Conservation (phyloP, 2,113 vertebrate genomes). For the Meles meles region DNA sequence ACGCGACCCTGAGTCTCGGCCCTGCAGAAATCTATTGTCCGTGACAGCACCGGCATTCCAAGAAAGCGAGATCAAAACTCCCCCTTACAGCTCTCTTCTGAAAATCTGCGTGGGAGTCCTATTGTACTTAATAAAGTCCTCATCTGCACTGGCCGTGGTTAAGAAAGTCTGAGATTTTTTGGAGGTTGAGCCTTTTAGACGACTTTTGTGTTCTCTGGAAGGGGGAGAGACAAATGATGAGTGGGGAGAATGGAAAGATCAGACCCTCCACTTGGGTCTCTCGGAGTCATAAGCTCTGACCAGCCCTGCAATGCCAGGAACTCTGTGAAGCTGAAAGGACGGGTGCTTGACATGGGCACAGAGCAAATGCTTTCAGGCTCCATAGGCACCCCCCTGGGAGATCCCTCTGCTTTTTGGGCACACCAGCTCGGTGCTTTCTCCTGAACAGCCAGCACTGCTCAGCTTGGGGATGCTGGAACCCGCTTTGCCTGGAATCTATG, state of each 20-base stretch:
- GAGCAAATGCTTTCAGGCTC: neutral
- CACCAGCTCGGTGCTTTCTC: neutral
- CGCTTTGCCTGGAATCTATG: neutral
- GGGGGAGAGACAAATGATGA: neutral
- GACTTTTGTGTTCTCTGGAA: neutral
- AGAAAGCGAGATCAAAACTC: neutral
- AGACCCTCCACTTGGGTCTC: too few species aligned
- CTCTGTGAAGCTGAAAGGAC: neutral
- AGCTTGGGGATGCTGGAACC: rapidly evolving
- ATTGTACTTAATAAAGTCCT: neutral
- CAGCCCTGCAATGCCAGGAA: rapidly evolving
- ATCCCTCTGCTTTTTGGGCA: too few species aligned
- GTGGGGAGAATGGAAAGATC: neutral
- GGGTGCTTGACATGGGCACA: rapidly evolving
- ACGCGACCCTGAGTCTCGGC: too few species aligned
- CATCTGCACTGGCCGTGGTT: rapidly evolving
- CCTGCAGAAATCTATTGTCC: neutral
- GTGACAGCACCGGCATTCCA: neutral
- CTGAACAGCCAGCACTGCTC: neutral
- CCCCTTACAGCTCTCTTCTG: neutral
- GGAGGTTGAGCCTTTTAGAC: neutral
- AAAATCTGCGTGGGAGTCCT: neutral
- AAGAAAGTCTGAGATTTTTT: neutral
- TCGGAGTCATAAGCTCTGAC: neutral
- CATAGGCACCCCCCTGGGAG: rapidly evolving